phyloP scores from a whole-genome alignment of 2,797 vertebrate species.

The Peromyscus eremicus region DNA sequence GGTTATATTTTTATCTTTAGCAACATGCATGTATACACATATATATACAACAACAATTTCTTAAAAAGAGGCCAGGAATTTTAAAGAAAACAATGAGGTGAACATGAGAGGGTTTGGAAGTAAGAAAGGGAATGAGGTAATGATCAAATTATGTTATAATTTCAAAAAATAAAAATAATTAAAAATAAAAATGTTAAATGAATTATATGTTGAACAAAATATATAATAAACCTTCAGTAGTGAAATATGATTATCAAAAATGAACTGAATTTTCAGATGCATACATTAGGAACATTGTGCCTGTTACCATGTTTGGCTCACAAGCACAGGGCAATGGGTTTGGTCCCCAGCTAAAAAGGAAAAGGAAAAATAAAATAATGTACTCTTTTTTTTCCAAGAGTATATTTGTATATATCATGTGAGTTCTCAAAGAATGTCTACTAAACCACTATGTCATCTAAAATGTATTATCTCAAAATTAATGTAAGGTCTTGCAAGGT shows the following conservation, averaged over 20 bases:
- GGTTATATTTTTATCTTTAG: background rate
- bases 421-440: background rate
- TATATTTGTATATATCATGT: background rate
- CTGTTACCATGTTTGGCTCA: background rate
- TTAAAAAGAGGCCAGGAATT: background rate
- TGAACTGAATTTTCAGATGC: background rate
- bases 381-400: background rate
- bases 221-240: background rate
- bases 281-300: background rate
- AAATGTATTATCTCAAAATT: background rate
- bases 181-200: constrained; percentile 82
- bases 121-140: too few relatives aligned
- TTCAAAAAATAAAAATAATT: background rate
- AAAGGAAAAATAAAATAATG: background rate
- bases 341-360: background rate
- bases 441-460: background rate
- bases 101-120: too few relatives aligned
- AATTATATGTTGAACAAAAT: constrained; percentile 86
- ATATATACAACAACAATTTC: background rate
- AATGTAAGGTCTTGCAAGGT: too few relatives aligned
- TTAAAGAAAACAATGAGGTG: background rate
- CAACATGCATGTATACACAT: background rate
- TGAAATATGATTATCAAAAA: background rate
- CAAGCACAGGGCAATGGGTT: background rate
- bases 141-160: too few relatives aligned